These are phyloP conservation scores for Rhagium mordax DNA, from an alignment of 2,888 invertebrate genomes.

Conservation along the genomic window DNA sequence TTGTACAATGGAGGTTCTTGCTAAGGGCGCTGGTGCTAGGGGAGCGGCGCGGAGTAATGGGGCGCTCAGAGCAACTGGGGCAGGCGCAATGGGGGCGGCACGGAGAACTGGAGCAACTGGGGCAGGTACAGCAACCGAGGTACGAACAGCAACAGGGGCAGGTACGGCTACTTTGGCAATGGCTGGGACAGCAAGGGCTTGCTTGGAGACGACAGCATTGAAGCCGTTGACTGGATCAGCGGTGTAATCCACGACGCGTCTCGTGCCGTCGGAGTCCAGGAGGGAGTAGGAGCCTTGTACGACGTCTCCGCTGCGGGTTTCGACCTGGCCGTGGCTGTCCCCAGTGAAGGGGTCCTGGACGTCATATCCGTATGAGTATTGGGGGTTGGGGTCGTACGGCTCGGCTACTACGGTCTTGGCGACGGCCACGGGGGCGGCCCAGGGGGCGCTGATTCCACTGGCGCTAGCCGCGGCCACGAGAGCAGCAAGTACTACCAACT, in stretches of 20 bases:
- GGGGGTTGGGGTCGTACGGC: conserved; percentile 66
- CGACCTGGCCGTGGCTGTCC: conserved; percentile 75
- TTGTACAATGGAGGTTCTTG: conserved; percentile 11
- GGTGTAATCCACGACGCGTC: conserved; percentile 76
- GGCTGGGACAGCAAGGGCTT: conserved; percentile 64
- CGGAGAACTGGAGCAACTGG: conserved; percentile 52
- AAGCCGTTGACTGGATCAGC: conserved; percentile 73
- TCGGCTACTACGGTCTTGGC: conserved; percentile 54
- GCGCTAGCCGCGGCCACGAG: conserved; percentile 56
- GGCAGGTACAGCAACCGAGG: conserved; percentile 49
- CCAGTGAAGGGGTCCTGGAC: conserved; percentile 74
- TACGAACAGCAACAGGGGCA: conserved; percentile 39
- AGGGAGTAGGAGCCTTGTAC: conserved; percentile 76
- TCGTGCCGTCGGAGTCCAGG: conserved; percentile 75
- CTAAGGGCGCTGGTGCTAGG: conserved; percentile 55
- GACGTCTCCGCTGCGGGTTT: conserved; percentile 76
- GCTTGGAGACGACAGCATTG: conserved; percentile 74
- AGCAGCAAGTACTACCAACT: conserved; percentile 57
- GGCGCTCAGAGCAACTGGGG: not conserved
- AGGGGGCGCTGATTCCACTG: conserved; percentile 59
- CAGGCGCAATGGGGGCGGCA: conserved; percentile 54
- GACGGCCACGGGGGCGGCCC: conserved; percentile 41
- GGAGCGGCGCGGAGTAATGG: conserved; percentile 69
- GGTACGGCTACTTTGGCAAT: not conserved
- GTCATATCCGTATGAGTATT: conserved; percentile 74